These are phyloP conservation scores for Luperina testacea DNA, from an alignment of 2,888 invertebrate species.

Conservation along the genomic window DNA sequence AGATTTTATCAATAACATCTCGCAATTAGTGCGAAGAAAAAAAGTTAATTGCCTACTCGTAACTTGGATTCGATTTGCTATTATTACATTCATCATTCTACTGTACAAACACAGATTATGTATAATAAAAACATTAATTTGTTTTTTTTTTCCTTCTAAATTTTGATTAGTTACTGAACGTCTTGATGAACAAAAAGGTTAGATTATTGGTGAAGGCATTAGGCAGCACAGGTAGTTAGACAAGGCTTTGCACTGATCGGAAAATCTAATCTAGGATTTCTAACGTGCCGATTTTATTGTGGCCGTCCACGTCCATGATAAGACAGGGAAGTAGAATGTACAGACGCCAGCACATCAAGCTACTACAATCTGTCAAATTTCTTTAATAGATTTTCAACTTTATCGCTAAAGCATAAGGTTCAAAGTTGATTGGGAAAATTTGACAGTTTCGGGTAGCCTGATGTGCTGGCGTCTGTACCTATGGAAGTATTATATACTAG, in stretches of 20 bases:
- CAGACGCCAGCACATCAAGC: no score
- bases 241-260: neutral
- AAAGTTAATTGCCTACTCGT: slow-evolving; percentile 34
- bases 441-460: no score
- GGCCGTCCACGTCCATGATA: no score
- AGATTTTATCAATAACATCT: slow-evolving; percentile 49
- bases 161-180: neutral
- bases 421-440: no score
- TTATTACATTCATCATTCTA: neutral
- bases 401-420: no score
- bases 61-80: slow-evolving; percentile 46
- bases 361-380: no score
- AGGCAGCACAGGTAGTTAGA: neutral
- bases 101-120: neutral
- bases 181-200: neutral
- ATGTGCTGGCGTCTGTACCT: no score
- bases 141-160: slow-evolving; percentile 5
- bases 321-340: no score
- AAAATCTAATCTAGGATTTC: neutral
- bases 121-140: neutral
- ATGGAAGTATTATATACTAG: no score
- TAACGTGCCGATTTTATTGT: no score
- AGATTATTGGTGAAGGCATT: no score
- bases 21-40: slow-evolving; percentile 34
- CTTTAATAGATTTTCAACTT: no score